A percentile compares a stretch with the other conserved stretches of the same genome.
These are phyloP conservation scores for Meloe dianella DNA, from an alignment of 2,888 invertebrate species.

Conservation along the genomic window DNA sequence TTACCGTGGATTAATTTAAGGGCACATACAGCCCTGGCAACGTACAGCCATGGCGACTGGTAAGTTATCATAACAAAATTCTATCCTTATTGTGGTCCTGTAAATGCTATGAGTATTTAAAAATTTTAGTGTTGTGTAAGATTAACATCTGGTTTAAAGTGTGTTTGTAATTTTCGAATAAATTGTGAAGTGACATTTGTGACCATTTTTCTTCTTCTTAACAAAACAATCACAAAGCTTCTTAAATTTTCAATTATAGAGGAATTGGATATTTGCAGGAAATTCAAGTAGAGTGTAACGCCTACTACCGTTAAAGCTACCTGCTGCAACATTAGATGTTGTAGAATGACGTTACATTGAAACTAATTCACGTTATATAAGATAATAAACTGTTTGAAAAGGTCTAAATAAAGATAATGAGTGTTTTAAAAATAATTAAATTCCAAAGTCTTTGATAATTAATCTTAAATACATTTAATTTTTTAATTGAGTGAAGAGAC, in stretches of 20 bases:
- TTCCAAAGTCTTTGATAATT: slow-evolving; percentile 7
- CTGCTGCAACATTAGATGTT: slow-evolving; percentile 10
- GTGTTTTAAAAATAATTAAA: slow-evolving; percentile 14
- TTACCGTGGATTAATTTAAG: slow-evolving; percentile 49
- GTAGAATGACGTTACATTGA: no score
- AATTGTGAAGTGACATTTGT: slow-evolving; percentile 25
- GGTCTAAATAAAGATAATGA: slow-evolving; percentile 23
- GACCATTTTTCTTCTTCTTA: not conserved
- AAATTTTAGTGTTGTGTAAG: slow-evolving; percentile 17
- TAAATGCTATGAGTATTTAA: not conserved
- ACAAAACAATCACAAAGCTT: slow-evolving; percentile 6
- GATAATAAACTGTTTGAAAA: slow-evolving; percentile 17
- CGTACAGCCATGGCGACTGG: slow-evolving; percentile 51
- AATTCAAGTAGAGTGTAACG: slow-evolving; percentile 14
- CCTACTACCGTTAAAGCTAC: slow-evolving; percentile 12
- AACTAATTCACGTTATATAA: slow-evolving; percentile 20
- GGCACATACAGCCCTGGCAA: slow-evolving; percentile 48
- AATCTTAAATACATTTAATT: not conserved
- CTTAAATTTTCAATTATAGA: not conserved
- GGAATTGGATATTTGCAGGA: slow-evolving; percentile 15
- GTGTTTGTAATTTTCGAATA: not conserved
- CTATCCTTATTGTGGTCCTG: not conserved
- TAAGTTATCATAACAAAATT: slow-evolving; percentile 39
- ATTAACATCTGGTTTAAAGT: slow-evolving; percentile 19
- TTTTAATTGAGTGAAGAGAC: slow-evolving; percentile 7